Base-by-base conservation (phyloP, 2,888 invertebrate species). In the Synergus itoensis region DNA sequence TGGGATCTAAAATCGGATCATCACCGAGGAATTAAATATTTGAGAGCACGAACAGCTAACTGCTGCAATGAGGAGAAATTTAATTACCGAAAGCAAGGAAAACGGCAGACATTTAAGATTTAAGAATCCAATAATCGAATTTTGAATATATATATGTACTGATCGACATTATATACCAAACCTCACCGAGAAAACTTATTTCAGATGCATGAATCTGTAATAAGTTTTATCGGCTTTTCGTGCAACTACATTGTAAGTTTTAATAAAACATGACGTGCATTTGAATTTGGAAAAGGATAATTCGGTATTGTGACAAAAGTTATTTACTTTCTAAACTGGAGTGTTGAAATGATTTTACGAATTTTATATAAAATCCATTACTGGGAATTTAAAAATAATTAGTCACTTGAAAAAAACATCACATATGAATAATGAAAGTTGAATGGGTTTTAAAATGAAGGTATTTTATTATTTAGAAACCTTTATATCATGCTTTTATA, bases 81-180 rank as follows among this genome's bases (percentile, higher is more conserved):
- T 21, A 21, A 21, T 60, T 60, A 53, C 7, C 53, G n/a, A 18
- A 9, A 3, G 11, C 21, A 21, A 60, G 18, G 18, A 45, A 21
- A 60, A 60, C 57, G n/a, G 57, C 8, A 60, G 57, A 60, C 18
- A 60, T 60, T 60, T 11, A 60, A 60, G 18, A 18, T 60, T 60
- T 21, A 9, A 60, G 18, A 18, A 60, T 18, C 18, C 57, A 60
- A 21, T 11, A 21, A 21, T 60, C 21, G 4, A 18, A 18, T 18
- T 60, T 8, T 9, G 16, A 7, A 48, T 48, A 48, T 48, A 12
- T 16, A 14, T 1, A 12, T 16, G 12, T 1, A n/a, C 53, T 8
- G 53, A 53, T 8, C n/a, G n/a, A n/a, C 16, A 53, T 53, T n/a
- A 53, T n/a, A 53, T 53, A n/a, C 28, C 28, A 8, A 53, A n/a